Conservation (phyloP, 2,888 invertebrate genomes). For the Trachelus troglodyta region DNA sequence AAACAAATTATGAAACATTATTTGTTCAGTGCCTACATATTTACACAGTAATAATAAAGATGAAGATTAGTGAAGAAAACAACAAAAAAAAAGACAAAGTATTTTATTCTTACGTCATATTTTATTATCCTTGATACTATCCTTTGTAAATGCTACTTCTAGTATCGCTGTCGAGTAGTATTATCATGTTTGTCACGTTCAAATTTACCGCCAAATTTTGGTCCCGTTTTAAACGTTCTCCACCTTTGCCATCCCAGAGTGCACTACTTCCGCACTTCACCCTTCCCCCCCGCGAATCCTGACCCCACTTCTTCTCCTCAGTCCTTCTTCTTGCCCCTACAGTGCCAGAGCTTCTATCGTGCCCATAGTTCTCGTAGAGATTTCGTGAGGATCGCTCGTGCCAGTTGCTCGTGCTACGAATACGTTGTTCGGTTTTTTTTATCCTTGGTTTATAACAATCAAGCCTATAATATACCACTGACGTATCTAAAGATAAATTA, state of each 20-base stretch:
- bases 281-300: neutral
- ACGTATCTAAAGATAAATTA: neutral
- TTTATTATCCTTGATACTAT: neutral
- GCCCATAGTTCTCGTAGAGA: neutral
- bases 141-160: neutral
- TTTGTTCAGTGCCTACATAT: conserved; percentile 67
- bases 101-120: neutral
- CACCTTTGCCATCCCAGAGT: neutral
- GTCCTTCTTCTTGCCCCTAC: neutral
- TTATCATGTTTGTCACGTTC: neutral
- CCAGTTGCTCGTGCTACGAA: neutral
- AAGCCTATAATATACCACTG: neutral
- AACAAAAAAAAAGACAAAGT: neutral
- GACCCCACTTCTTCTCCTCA: neutral
- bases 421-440: neutral
- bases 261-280: neutral
- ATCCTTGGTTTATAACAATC: neutral
- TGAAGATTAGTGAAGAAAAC: conserved; percentile 56
- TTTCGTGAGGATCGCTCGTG: neutral
- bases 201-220: neutral
- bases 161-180: neutral
- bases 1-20: conserved; percentile 66
- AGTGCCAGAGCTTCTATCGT: neutral
- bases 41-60: conserved; percentile 65
- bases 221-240: neutral